Conservation (phyloP, 2,888 invertebrate species). For the Anoplius nigerrimus region DNA sequence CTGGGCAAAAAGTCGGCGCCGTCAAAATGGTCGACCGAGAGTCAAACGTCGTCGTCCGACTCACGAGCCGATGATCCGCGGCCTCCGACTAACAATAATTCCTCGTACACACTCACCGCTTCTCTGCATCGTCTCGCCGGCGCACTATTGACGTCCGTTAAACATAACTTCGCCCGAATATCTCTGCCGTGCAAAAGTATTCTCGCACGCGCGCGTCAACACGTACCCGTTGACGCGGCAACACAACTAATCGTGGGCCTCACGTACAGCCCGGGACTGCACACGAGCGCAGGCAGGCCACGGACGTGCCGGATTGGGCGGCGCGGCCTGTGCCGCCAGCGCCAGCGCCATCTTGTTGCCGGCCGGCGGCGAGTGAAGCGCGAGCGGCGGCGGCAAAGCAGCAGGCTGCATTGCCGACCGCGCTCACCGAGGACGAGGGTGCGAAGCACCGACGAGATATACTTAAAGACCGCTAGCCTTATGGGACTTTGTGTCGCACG, state of each 20-base stretch:
- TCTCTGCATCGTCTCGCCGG: slow-evolving; percentile 59
- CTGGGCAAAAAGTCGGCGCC: slow-evolving; percentile 64
- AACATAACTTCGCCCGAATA: slow-evolving; percentile 48
- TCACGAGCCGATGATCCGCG: too few relatives aligned
- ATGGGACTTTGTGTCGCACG: too few relatives aligned
- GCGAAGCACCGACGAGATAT: too few relatives aligned
- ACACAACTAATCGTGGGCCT: slow-evolving; percentile 18
- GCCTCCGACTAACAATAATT: too few relatives aligned
- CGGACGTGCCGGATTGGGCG: background rate
- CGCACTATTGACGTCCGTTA: slow-evolving; percentile 42
- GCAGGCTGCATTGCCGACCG: too few relatives aligned
- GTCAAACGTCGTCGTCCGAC: background rate
- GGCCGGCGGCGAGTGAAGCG: too few relatives aligned
- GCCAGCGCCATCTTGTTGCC: too few relatives aligned
- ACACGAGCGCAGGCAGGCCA: slow-evolving; percentile 25
- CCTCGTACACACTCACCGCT: slow-evolving; percentile 57
- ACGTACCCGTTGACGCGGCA: slow-evolving; percentile 48
- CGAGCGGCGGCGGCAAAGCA: too few relatives aligned
- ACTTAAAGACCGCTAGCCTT: too few relatives aligned
- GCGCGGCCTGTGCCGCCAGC: too few relatives aligned
- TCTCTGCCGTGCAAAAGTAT: slow-evolving; percentile 16
- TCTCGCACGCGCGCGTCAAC: slow-evolving; percentile 24
- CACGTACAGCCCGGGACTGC: too few relatives aligned
- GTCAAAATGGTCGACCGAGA: slow-evolving; percentile 63
- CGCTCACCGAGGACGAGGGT: too few relatives aligned